A percentile compares a stretch with the other conserved stretches of the same genome.
These are phyloP conservation scores for Alexandromys fortis DNA, from an alignment of 2,113 vertebrate genomes.

Conservation along the genomic window DNA sequence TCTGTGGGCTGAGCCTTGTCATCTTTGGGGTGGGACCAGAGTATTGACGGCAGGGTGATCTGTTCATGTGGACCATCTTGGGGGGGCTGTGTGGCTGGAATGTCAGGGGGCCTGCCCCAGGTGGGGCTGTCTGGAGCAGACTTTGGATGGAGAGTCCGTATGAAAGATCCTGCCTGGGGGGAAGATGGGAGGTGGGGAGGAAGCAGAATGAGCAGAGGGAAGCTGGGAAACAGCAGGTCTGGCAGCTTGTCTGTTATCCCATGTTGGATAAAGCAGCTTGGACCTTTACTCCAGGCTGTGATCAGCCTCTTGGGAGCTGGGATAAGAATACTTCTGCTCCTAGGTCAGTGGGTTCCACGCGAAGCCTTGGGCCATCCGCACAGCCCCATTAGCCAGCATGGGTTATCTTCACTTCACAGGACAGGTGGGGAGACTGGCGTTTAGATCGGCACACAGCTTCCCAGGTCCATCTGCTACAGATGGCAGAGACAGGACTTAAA, in stretches of 20 bases:
- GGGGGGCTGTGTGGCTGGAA: neutral
- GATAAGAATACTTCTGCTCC: neutral
- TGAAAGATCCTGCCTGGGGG: neutral
- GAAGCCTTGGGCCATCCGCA: neutral
- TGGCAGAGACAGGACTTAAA: neutral
- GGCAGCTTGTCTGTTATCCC: neutral
- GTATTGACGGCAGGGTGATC: neutral
- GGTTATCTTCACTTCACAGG: neutral
- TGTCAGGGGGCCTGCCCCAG: neutral
- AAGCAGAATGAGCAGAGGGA: neutral
- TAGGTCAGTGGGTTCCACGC: neutral
- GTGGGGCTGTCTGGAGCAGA: neutral
- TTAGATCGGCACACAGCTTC: neutral
- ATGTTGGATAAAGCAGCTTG: neutral
- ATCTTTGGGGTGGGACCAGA: neutral
- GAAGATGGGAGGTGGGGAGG: no score
- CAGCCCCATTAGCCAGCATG: neutral
- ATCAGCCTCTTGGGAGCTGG: neutral
- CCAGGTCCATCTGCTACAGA: neutral
- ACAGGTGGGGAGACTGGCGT: neutral
- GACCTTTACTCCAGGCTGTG: neutral
- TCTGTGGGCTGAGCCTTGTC: neutral
- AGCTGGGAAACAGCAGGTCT: neutral
- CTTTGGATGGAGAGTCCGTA: neutral
- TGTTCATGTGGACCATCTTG: neutral